Evolutionary conservation across 2,797 vertebrate species (phyloP).

Genomic region (Pantherophis vulpinus): DNA sequence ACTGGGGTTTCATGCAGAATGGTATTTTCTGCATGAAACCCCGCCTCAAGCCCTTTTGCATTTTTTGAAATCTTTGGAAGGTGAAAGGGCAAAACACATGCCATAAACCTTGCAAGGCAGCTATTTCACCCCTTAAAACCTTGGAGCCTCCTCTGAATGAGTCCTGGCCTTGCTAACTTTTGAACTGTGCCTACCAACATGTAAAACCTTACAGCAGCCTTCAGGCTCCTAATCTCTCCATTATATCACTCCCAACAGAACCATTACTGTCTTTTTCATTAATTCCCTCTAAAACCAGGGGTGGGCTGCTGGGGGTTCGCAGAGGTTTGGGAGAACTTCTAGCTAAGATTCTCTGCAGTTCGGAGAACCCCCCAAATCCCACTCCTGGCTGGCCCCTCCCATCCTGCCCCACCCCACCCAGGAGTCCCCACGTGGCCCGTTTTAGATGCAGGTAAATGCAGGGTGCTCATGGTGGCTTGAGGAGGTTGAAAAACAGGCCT

Average conservation of each 20-base stretch:
- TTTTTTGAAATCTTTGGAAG: neutral
- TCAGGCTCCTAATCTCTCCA: neutral
- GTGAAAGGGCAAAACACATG: neutral
- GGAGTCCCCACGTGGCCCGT: too few relatives aligned
- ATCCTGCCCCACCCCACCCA: too few relatives aligned
- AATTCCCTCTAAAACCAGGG: neutral
- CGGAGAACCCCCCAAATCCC: too few relatives aligned
- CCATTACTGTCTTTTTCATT: neutral
- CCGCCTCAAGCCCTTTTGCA: neutral
- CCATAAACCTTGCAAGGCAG: neutral
- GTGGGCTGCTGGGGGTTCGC: too few relatives aligned
- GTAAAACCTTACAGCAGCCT: neutral
- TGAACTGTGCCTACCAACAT: neutral
- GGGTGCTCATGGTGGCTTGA: accelerated
- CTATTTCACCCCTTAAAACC: neutral
- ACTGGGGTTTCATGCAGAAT: neutral
- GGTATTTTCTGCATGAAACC: neutral
- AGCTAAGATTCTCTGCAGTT: too few relatives aligned
- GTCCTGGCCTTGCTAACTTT: neutral
- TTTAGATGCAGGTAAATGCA: too few relatives aligned
- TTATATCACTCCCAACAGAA: neutral
- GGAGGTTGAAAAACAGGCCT: too few relatives aligned
- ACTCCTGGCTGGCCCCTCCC: too few relatives aligned
- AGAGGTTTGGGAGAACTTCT: too few relatives aligned
- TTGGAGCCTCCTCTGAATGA: neutral